phyloP scores from a whole-genome alignment of 2,888 invertebrate species.

The Lamellibrachia satsuma region DNA sequence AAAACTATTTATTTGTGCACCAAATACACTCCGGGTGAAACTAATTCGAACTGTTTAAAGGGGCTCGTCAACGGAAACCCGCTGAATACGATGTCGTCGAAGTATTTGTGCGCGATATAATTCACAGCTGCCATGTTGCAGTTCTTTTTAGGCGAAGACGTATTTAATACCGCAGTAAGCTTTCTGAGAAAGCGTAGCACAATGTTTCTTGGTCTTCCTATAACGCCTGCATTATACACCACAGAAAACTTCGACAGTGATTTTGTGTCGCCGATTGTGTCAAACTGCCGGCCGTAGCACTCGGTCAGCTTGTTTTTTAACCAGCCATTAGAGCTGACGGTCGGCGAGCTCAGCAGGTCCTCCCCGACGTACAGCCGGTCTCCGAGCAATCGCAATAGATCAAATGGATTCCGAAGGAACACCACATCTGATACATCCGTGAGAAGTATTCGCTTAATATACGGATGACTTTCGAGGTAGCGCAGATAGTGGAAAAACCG shows the following conservation, averaged over 20 bases:
- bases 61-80: slow-evolving; percentile 14
- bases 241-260: neutral
- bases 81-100: neutral
- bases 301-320: neutral
- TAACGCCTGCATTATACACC: neutral
- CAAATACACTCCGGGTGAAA: no score
- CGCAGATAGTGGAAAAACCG: slow-evolving; percentile 19
- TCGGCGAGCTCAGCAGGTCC: neutral
- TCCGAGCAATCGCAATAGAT: neutral
- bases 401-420: slow-evolving; percentile 18
- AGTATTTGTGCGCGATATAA: slow-evolving; percentile 22
- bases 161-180: neutral
- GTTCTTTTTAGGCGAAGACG: neutral
- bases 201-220: neutral
- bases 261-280: neutral
- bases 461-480: slow-evolving; percentile 8
- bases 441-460: neutral
- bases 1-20: no score
- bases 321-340: neutral
- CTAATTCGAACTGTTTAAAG: no score
- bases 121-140: slow-evolving; percentile 22
- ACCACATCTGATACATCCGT: slow-evolving; percentile 18
- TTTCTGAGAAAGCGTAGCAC: slow-evolving; percentile 17
- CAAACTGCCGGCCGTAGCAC: neutral
- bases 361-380: slow-evolving; percentile 20